Evolutionary conservation across 2,888 invertebrate species (phyloP).

Genomic region (Volucella bombylans): DNA sequence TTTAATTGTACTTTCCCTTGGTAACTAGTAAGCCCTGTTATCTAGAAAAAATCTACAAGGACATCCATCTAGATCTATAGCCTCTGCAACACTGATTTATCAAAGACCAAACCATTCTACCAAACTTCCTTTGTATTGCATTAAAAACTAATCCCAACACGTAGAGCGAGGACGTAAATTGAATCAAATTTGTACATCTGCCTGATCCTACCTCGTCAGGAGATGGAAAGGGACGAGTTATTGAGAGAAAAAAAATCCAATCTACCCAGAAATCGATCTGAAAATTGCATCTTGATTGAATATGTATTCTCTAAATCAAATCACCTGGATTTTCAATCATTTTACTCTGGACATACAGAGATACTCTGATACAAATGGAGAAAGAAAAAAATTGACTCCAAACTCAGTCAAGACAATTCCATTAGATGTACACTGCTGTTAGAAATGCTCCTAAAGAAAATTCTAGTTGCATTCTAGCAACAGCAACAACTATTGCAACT

Average conservation of each 20-base stretch:
- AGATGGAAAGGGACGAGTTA: background rate
- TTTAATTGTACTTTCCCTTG: too few species aligned
- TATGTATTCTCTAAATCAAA: slow-evolving; percentile 70
- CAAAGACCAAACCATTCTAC: background rate
- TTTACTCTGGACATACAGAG: slow-evolving; percentile 6
- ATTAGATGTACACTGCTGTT: slow-evolving; percentile 12
- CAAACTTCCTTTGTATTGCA: background rate
- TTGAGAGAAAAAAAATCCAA: slow-evolving; percentile 42
- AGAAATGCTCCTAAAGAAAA: background rate
- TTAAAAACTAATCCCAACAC: slow-evolving; percentile 28
- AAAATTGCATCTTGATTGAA: slow-evolving; percentile 73
- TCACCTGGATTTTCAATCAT: slow-evolving; percentile 71
- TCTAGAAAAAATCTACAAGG: too few species aligned
- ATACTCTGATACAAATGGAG: slow-evolving; percentile 12
- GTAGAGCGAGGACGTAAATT: background rate
- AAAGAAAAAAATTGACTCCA: slow-evolving; percentile 24
- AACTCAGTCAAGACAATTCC: slow-evolving; percentile 63
- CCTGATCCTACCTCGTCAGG: background rate
- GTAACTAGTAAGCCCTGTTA: too few species aligned
- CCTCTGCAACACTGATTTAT: slow-evolving; percentile 1
- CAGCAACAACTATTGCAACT: too few species aligned
- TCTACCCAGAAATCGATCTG: slow-evolving; percentile 66
- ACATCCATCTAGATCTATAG: too few species aligned
- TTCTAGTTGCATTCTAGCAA: slow-evolving; percentile 6
- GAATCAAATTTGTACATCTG: slow-evolving; percentile 20